Base-by-base conservation (phyloP, 2,113 vertebrate genomes). In the Coptodon bakossiorum region DNA sequence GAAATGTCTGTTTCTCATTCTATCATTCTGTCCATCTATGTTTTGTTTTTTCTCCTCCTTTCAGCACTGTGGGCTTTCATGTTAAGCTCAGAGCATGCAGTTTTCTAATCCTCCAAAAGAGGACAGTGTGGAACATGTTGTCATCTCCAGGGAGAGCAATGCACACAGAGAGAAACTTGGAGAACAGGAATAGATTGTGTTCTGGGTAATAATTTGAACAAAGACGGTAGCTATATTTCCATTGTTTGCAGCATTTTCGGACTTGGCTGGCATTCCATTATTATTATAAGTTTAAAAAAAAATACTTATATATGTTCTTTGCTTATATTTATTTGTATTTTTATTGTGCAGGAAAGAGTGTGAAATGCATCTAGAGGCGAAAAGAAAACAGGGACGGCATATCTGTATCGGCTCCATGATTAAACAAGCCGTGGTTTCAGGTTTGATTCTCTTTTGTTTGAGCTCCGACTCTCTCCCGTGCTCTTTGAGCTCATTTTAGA, bases 101-200 rank as follows among this genome's bases (percentile, higher is more conserved):
- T 96, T 93, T 89, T 22, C 84, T 10, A 40, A 73, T 76, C 87
- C 7, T 78, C 95, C 96, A 95, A 95, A 92, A 96, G 96, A 96
- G 95, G 95, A 90, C 96, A 94, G 85, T 95, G 94, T 95, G 92
- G 93, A 93, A 93, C 94, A 92, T 36, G 83, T 83, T 36, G 83
- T 84, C 91, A 88, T 93, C 92, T 95, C 93, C 88, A 4, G 93
- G 89, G 94, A 94, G 90, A 40, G n/a, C 7, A 29, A 76, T 22
- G 76, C 81, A 78, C 52, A 52, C 48, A 16, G 57, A 80, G 45
- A 84, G 38, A 68, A 73, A 61, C 52, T 82, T 61, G 61, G 27
- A 43, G 53, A 79, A 27, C 80, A 68, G 9, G 52, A 53, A 59
- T 54, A n/a, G 56, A 34, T 36, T 78, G 43, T 80, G 66, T 85